These are phyloP conservation scores for Eilema griseolum DNA, from an alignment of 2,888 invertebrate genomes.

Conservation along the genomic window DNA sequence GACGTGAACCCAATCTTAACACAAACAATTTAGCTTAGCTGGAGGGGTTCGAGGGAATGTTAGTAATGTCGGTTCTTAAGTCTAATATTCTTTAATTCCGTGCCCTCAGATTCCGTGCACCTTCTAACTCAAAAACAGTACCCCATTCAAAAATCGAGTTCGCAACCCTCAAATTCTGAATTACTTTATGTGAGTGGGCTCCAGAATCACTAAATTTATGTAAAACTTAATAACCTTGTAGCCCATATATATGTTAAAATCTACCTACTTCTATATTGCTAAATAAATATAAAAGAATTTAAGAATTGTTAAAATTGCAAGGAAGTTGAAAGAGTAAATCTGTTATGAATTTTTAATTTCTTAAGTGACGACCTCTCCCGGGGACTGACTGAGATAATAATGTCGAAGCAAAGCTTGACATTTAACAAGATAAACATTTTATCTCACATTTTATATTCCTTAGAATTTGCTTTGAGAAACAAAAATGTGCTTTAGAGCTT, in stretches of 20 bases:
- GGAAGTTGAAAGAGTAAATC: conserved; percentile 13
- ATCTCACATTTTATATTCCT: conserved; percentile 24
- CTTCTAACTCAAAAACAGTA: too few species aligned
- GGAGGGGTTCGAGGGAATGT: too few species aligned
- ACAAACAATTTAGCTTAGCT: too few species aligned
- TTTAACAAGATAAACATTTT: conserved; percentile 40
- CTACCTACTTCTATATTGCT: not conserved
- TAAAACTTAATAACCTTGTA: not conserved
- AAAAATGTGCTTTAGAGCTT: conserved; percentile 24
- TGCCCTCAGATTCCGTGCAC: too few species aligned
- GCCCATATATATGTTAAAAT: not conserved
- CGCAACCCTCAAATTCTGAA: too few species aligned
- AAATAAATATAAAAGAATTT: not conserved
- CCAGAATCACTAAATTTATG: too few species aligned
- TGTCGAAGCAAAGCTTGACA: conserved; percentile 35
- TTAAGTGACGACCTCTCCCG: conserved; percentile 36
- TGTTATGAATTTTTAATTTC: conserved; percentile 33
- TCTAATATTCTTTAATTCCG: too few species aligned
- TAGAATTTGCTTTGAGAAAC: not conserved
- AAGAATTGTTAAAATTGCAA: conserved; percentile 1
- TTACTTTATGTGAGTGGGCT: too few species aligned
- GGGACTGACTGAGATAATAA: conserved; percentile 39
- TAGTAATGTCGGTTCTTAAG: too few species aligned
- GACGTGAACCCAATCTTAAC: too few species aligned
- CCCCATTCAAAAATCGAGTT: too few species aligned